Percentiles rank a stretch among this genome's conserved stretches.
phyloP scores from a whole-genome alignment of 2,113 vertebrate genomes.

The Anolis sagrei region DNA sequence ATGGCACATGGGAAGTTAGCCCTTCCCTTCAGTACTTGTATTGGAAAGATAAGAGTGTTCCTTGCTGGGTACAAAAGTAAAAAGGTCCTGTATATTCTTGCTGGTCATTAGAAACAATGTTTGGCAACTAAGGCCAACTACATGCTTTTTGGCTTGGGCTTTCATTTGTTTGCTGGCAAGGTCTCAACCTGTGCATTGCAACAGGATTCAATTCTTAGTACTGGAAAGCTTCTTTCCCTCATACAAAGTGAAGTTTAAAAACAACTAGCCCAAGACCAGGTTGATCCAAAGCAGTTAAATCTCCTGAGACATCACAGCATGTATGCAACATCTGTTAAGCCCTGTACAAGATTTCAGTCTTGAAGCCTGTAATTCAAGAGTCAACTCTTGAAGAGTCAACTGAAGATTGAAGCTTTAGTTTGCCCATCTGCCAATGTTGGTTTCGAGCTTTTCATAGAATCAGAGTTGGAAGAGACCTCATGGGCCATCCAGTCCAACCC shows the following conservation, averaged over 20 bases:
- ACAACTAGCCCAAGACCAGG: neutral
- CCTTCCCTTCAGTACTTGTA: neutral
- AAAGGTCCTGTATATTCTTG: neutral
- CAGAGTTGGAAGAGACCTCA: too few relatives aligned
- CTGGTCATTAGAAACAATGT: neutral
- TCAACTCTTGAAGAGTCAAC: neutral
- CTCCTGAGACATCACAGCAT: neutral
- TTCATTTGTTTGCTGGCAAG: neutral
- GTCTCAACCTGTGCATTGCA: neutral
- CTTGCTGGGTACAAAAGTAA: neutral
- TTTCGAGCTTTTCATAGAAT: too few relatives aligned
- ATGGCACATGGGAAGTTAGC: neutral
- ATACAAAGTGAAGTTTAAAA: neutral
- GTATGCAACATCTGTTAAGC: neutral
- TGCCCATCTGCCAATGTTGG: too few relatives aligned
- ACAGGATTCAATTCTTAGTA: neutral
- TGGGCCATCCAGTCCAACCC: too few relatives aligned
- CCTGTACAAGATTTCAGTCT: neutral
- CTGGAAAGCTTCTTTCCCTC: neutral
- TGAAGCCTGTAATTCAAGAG: neutral
- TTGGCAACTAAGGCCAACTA: neutral
- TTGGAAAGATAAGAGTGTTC: neutral
- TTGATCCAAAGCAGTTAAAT: neutral
- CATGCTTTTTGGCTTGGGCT: neutral
- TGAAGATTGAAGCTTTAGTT: too few relatives aligned